Evolutionary conservation across 2,113 vertebrate genomes (phyloP), one percentile per base, ranked within the genome.

Genomic region (Calypte anna): DNA sequence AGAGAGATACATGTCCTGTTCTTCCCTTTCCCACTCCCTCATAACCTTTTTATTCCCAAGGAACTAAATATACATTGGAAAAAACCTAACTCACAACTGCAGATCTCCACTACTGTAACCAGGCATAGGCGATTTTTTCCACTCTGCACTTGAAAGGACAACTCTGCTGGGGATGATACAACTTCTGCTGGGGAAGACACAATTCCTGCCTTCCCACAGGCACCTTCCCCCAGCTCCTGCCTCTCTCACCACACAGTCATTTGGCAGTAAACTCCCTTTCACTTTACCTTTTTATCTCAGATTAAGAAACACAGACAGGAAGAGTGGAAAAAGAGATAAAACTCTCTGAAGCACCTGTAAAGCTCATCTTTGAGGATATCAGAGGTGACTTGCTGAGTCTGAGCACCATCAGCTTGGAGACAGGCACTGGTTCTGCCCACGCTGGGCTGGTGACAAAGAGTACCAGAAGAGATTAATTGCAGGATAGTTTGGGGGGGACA

Each of bases 21-120:
- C 84, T 66, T 81, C 68, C 30, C 50, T n/a, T 75, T 90, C 82
- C 87, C 58, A 40, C 70, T 75, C 78, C 68, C 62, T 91, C 68
- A 68, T 23, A 85, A 59, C 51, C 25, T 74, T 84, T 64, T 80
- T 53, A 86, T 93, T 91, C 87, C 72, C 70, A 80, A 85, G 70
- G 30, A 90, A 70, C 78, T 77, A 55, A 74, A 68, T 67, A 88
- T 30, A 67, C 21, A 58, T 3, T 10, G 30, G 30, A 11, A 15
- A 72, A 33, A 33, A 73, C 90, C 30, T 55, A 62, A 12, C 27
- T 12, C 40, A 12, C 24, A 38, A 9, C 2, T 27, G 64, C 69
- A 88, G 67, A 24, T 66, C 88, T 46, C 43, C 3, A 2, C 21
- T 66, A 28, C 54, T 75, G 25, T 17, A 57, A 78, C 3, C 19